Percentiles rank a stretch among this genome's conserved stretches.
Evolutionary conservation across 2,113 vertebrate species (phyloP).

Genomic region (Canis aureus): DNA sequence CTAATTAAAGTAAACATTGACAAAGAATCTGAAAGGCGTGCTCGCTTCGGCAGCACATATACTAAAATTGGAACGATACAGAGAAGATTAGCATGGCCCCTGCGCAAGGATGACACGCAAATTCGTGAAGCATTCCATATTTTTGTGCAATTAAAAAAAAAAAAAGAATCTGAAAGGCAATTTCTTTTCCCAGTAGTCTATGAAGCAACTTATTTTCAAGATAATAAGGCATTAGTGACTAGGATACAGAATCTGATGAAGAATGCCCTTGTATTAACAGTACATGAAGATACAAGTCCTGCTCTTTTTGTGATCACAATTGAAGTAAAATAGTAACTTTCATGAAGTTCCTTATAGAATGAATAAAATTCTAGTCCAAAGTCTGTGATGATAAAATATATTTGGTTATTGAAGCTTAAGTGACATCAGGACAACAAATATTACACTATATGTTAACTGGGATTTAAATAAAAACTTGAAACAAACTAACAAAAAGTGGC

Average conservation of each 20-base stretch:
- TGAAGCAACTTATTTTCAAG: constrained; percentile 95
- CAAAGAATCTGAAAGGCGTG: constrained; percentile 93
- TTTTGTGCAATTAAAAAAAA: too few relatives aligned
- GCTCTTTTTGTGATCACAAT: constrained; percentile 95
- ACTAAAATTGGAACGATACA: too few relatives aligned
- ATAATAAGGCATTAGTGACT: constrained; percentile 93
- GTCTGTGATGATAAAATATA: constrained; percentile 97
- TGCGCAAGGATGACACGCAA: too few relatives aligned
- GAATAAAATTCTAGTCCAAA: constrained; percentile 96
- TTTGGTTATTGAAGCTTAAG: constrained; percentile 93
- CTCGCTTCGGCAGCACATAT: too few relatives aligned
- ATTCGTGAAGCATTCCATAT: too few relatives aligned
- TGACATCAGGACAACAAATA: constrained; percentile 59
- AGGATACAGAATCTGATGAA: constrained; percentile 95
- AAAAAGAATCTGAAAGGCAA: constrained; percentile 94
- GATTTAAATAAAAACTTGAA: too few relatives aligned
- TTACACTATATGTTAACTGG: too few relatives aligned
- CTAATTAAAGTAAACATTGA: constrained; percentile 95
- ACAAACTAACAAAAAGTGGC: constrained; percentile 74
- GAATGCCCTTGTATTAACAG: constrained; percentile 96
- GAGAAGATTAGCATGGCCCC: too few relatives aligned
- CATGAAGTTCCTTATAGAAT: constrained; percentile 94
- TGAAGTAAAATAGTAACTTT: constrained; percentile 96
- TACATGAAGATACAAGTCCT: constrained; percentile 95
- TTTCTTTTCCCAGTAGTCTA: constrained; percentile 97